Evolutionary conservation across 2,888 invertebrate genomes (phyloP).

Genomic region (Leptarthrus brevirostris): DNA sequence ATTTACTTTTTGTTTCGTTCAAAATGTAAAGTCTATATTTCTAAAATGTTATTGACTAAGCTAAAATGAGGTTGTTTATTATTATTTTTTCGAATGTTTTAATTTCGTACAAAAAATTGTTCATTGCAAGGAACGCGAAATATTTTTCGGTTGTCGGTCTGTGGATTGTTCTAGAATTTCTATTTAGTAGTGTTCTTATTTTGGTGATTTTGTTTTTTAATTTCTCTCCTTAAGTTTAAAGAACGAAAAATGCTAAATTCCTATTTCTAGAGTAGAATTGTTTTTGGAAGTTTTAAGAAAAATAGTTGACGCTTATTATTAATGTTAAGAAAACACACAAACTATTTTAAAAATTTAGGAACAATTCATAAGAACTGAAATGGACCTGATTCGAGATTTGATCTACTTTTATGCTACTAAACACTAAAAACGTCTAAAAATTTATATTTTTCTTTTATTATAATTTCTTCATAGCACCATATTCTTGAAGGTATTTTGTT

Average conservation of each 20-base stretch:
- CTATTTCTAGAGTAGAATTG: conserved; percentile 11
- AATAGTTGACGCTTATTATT: conserved; percentile 37
- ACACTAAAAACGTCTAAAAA: conserved; percentile 47
- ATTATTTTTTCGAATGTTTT: not conserved
- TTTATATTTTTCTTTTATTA: conserved; percentile 30
- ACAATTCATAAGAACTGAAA: conserved; percentile 33
- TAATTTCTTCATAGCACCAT: conserved; percentile 44
- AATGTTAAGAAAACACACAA: not conserved
- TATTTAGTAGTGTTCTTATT: conserved; percentile 18
- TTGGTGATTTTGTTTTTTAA: conserved; percentile 3
- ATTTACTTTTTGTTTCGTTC: conserved; percentile 14
- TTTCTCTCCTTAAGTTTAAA: conserved; percentile 15
- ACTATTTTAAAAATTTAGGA: conserved; percentile 26
- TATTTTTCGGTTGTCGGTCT: conserved; percentile 19
- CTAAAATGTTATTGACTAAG: conserved; percentile 24
- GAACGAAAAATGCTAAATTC: conserved; percentile 15
- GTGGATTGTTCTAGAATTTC: conserved; percentile 39
- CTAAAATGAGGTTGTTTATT: conserved; percentile 34
- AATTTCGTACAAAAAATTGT: conserved; percentile 36
- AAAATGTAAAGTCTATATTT: conserved; percentile 23
- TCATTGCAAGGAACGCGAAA: conserved; percentile 37
- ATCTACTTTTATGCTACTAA: conserved; percentile 32
- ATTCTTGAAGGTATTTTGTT: conserved; percentile 43
- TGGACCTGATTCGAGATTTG: conserved; percentile 36
- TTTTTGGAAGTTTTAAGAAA: conserved; percentile 37